Percentiles rank a stretch among this genome's conserved stretches.
These are phyloP conservation scores for Pterocles gutturalis DNA, from an alignment of 2,113 vertebrate species.

Conservation along the genomic window DNA sequence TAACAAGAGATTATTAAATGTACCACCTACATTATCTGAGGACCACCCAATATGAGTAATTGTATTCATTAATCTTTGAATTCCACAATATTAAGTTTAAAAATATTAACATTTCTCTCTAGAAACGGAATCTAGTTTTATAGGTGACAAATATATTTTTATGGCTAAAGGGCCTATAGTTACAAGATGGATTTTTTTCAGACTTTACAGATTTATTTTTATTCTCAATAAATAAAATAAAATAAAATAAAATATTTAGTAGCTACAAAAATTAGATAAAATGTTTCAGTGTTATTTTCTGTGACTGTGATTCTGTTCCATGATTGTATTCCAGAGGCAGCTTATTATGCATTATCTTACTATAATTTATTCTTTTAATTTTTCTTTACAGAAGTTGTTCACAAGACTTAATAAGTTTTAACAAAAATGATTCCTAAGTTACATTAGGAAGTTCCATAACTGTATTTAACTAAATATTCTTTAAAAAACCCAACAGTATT, in stretches of 20 bases:
- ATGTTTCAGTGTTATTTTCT: conserved; percentile 56
- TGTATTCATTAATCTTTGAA: conserved; percentile 31
- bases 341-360: background rate
- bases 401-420: conserved; percentile 44
- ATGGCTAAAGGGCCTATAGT: background rate
- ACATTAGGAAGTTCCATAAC: conserved; percentile 38
- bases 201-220: conserved; percentile 41
- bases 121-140: conserved; percentile 38
- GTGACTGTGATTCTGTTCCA: conserved; percentile 21
- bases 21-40: background rate
- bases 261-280: conserved; percentile 16
- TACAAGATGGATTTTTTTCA: conserved; percentile 41
- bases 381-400: conserved; percentile 57
- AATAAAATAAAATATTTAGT: conserved; percentile 35
- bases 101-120: conserved; percentile 19
- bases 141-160: conserved; percentile 46
- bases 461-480: conserved; percentile 49
- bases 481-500: background rate
- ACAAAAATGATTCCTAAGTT: conserved; percentile 30
- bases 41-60: conserved; percentile 22
- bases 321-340: conserved; percentile 38
- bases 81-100: background rate
- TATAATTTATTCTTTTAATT: conserved; percentile 33
- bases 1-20: background rate
- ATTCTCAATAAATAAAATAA: background rate